Percentiles rank a stretch among this genome's conserved stretches.
Conservation (phyloP, 1,140 invertebrate genomes). For the Drosophila novamexicana region DNA sequence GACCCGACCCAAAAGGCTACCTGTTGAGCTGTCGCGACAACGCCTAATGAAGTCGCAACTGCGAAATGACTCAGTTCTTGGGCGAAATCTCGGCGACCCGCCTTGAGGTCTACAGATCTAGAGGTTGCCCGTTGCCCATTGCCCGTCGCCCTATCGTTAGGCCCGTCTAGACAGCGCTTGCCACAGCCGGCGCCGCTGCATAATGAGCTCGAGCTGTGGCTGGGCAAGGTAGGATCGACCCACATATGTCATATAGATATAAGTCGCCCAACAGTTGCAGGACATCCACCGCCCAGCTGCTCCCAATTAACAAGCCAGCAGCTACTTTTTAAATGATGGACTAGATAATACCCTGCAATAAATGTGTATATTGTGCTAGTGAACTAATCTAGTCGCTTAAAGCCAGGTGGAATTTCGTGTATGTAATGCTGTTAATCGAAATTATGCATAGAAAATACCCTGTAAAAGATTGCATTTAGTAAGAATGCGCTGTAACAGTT, state of each 20-base stretch:
- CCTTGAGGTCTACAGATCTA: slow-evolving; percentile 12
- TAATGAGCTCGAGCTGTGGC: slow-evolving; percentile 53
- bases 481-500: too few species aligned
- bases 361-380: background rate
- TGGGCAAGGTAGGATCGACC: slow-evolving; percentile 11
- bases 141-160: slow-evolving; percentile 42
- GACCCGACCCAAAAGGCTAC: slow-evolving; percentile 24
- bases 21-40: slow-evolving; percentile 26
- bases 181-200: slow-evolving; percentile 22
- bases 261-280: slow-evolving; percentile 22
- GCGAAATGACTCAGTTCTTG: slow-evolving; percentile 59
- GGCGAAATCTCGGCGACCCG: slow-evolving; percentile 16
- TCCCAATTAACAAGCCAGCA: slow-evolving; percentile 66
- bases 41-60: slow-evolving; percentile 66
- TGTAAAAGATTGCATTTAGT: too few species aligned
- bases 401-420: too few species aligned
- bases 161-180: slow-evolving; percentile 57
- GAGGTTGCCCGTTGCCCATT: background rate
- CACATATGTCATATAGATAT: slow-evolving; percentile 3
- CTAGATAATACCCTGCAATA: slow-evolving; percentile 4
- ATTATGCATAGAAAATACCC: too few species aligned
- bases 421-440: too few species aligned
- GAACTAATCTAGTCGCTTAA: background rate
- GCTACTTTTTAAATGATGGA: background rate
- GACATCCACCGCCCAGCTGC: slow-evolving; percentile 54